phyloP scores from a whole-genome alignment of 2,113 vertebrate genomes.

The Amia ocellicauda region DNA sequence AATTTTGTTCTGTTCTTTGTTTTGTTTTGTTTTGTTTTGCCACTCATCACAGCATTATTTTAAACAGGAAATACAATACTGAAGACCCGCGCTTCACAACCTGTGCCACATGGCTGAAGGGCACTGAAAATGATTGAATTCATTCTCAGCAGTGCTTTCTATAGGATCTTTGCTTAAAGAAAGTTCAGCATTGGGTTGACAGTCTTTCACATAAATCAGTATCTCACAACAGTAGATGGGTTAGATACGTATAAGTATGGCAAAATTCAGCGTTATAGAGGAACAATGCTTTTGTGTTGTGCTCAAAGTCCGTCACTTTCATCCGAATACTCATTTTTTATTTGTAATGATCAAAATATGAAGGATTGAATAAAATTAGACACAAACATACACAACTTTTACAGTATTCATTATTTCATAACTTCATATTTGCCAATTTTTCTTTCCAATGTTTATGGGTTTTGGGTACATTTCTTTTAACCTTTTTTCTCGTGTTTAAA shows the following conservation, averaged over 20 bases:
- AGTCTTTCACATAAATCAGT: not conserved
- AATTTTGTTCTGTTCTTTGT: conserved; percentile 37
- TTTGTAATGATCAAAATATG: not conserved
- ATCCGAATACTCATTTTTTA: not conserved
- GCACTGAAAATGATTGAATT: not conserved
- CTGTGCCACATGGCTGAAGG: not conserved
- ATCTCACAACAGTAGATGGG: not conserved
- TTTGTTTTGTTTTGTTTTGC: conserved; percentile 38
- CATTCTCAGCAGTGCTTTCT: not conserved
- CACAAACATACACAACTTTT: not conserved
- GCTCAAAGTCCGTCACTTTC: not conserved
- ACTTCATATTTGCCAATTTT: conserved; percentile 58
- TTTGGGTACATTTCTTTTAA: conserved; percentile 63
- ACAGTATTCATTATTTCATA: conserved; percentile 44
- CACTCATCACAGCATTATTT: not conserved
- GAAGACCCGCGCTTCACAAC: not conserved
- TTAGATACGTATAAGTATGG: not conserved
- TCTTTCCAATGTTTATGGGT: conserved; percentile 66
- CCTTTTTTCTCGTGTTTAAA: conserved; percentile 70
- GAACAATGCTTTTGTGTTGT: not conserved
- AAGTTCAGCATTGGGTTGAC: not conserved
- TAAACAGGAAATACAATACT: not conserved
- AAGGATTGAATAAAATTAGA: not conserved
- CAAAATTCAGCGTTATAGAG: not conserved
- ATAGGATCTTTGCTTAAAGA: not conserved